Conservation (phyloP, 2,113 vertebrate genomes). For the Anguilla rostrata region DNA sequence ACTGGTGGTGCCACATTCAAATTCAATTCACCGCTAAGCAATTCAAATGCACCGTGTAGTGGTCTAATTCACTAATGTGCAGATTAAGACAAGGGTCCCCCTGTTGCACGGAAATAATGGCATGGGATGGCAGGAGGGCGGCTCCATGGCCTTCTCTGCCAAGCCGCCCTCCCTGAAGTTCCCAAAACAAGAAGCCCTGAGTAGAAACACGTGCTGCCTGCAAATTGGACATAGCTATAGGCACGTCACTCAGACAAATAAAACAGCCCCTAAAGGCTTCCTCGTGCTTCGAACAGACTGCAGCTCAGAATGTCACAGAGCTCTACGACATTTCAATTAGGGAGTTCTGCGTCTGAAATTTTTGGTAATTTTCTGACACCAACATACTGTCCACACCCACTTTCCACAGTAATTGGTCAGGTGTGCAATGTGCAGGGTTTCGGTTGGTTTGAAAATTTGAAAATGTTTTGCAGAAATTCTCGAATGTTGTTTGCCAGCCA, state of each 20-base stretch:
- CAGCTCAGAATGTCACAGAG: too few relatives aligned
- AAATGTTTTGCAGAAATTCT: too few relatives aligned
- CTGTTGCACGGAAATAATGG: constrained; percentile 53
- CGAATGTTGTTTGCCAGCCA: too few relatives aligned
- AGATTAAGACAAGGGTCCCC: constrained; percentile 65
- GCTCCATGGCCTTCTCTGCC: constrained; percentile 51
- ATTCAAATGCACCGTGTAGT: constrained; percentile 56
- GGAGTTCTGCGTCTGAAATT: too few relatives aligned
- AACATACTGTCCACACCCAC: too few relatives aligned
- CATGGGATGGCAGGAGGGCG: constrained; percentile 43
- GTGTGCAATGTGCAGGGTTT: too few relatives aligned
- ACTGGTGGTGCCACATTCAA: constrained; percentile 56
- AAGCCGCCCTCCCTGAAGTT: constrained; percentile 70
- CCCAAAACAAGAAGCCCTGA: constrained; percentile 68
- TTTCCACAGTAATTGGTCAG: too few relatives aligned
- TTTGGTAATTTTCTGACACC: too few relatives aligned
- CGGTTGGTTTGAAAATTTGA: too few relatives aligned
- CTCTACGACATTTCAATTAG: too few relatives aligned
- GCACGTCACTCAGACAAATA: constrained; percentile 64
- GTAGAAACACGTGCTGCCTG: constrained; percentile 57
- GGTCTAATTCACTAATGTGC: constrained; percentile 58
- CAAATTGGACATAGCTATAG: constrained; percentile 68
- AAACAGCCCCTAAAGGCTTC: constrained; percentile 39
- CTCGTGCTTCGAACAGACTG: too few relatives aligned
- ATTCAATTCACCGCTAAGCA: constrained; percentile 57